Conservation (phyloP, 2,797 vertebrate species). For the Myotis vivesi region DNA sequence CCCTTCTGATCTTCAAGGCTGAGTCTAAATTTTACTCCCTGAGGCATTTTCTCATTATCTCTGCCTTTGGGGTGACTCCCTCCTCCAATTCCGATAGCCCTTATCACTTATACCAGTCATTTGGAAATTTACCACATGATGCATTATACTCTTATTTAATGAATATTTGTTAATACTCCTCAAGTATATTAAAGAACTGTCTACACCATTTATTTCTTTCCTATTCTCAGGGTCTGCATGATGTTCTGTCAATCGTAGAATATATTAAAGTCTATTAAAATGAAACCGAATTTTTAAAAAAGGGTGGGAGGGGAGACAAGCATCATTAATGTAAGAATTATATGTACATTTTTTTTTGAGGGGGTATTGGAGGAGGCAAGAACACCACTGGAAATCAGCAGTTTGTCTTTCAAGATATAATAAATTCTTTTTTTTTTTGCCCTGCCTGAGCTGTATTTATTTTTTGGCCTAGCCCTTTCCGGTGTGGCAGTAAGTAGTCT, state of each 20-base stretch:
- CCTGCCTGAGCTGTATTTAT: not conserved
- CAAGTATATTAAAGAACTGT: not conserved
- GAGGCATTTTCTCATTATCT: not conserved
- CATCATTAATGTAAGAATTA: not conserved
- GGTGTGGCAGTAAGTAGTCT: not conserved
- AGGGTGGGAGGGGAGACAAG: not conserved
- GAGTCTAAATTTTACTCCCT: not conserved
- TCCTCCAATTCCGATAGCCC: not conserved
- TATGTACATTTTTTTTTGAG: not conserved
- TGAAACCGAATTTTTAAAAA: not conserved
- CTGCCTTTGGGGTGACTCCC: not conserved
- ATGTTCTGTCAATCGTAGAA: not conserved
- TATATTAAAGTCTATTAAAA: not conserved
- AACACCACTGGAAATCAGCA: not conserved
- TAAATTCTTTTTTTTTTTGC: not conserved
- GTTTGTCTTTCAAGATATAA: not conserved
- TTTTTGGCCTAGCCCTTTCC: not conserved
- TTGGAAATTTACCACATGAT: constrained; percentile 14
- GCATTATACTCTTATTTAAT: not conserved
- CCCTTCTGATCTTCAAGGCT: constrained; percentile 10
- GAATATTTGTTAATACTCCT: not conserved
- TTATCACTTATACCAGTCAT: not conserved
- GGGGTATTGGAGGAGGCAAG: not conserved
- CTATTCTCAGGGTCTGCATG: not conserved
- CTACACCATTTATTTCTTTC: not conserved